Percentiles rank a stretch among this genome's conserved stretches.
phyloP scores from a whole-genome alignment of 2,113 vertebrate species.

The Cyanocitta stelleri region DNA sequence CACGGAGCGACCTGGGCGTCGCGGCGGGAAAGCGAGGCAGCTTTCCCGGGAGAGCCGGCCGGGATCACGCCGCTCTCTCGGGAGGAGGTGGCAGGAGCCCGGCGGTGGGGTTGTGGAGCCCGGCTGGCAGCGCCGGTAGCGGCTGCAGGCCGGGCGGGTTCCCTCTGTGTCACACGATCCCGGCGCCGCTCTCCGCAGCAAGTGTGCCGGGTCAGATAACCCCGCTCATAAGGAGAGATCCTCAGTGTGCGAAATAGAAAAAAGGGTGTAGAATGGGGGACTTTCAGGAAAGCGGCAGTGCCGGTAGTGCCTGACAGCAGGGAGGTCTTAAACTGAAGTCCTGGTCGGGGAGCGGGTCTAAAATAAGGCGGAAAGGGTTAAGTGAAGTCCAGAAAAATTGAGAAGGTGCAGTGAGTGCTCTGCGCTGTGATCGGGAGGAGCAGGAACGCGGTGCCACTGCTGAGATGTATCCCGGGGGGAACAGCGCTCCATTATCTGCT shows the following conservation, averaged over 20 bases:
- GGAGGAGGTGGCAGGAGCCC: not conserved
- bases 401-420: not conserved
- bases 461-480: not conserved
- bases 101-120: not conserved
- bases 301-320: not conserved
- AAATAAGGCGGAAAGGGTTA: not conserved
- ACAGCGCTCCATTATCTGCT: not conserved
- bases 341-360: too few species aligned
- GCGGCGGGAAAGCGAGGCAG: not conserved
- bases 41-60: not conserved
- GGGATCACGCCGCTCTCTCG: too few species aligned
- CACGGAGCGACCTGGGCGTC: not conserved
- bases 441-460: accelerated
- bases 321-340: not conserved
- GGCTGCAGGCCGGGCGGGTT: not conserved
- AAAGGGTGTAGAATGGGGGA: accelerated
- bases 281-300: not conserved
- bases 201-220: not conserved
- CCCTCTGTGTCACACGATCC: not conserved
- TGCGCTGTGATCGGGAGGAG: not conserved
- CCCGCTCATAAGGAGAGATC: not conserved
- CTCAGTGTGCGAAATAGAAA: not conserved
- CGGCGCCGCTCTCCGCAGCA: not conserved
- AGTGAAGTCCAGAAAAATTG: not conserved
- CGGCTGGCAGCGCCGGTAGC: not conserved